These are phyloP conservation scores for Gallinago paraguaiae DNA, from an alignment of 2,113 vertebrate genomes.

Conservation along the genomic window DNA sequence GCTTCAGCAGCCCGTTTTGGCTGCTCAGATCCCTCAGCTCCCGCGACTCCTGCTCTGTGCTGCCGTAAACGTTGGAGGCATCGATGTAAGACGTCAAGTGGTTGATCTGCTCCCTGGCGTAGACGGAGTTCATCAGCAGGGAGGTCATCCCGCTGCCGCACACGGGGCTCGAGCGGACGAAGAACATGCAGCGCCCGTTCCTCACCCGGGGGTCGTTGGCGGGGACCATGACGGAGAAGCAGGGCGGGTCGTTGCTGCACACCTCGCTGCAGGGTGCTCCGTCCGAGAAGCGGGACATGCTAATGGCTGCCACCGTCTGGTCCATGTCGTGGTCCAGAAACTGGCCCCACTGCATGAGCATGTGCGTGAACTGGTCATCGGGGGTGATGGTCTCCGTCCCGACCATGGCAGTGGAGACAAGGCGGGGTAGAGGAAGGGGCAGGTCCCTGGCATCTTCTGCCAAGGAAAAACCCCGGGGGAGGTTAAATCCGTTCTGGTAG, in stretches of 20 bases:
- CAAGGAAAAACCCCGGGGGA: constrained; percentile 67
- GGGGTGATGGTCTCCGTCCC: constrained; percentile 73
- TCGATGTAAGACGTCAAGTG: constrained; percentile 76
- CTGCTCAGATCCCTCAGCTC: constrained; percentile 63
- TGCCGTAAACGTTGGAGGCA: constrained; percentile 74
- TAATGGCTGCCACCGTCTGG: constrained; percentile 76
- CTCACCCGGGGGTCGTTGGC: constrained; percentile 70
- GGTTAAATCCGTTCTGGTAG: constrained; percentile 77
- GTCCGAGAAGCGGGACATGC: constrained; percentile 75
- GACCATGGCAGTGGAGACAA: constrained; percentile 69
- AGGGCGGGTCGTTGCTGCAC: constrained; percentile 72
- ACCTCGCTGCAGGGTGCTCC: constrained; percentile 70
- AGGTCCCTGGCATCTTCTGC: constrained; percentile 53
- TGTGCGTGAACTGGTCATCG: constrained; percentile 71
- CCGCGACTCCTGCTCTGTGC: constrained; percentile 64
- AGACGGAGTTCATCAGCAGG: constrained; percentile 75
- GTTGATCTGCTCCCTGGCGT: constrained; percentile 77
- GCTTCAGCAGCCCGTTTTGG: constrained; percentile 62
- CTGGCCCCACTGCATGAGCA: constrained; percentile 80
- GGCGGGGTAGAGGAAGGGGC: constrained; percentile 74
- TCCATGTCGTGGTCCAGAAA: constrained; percentile 77
- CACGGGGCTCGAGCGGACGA: constrained; percentile 72
- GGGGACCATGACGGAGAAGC: constrained; percentile 71
- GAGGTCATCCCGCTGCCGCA: constrained; percentile 78
- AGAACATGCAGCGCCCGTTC: constrained; percentile 77